phyloP scores from a whole-genome alignment of 2,888 invertebrate species.

The Nematopogon swammerdamellus region DNA sequence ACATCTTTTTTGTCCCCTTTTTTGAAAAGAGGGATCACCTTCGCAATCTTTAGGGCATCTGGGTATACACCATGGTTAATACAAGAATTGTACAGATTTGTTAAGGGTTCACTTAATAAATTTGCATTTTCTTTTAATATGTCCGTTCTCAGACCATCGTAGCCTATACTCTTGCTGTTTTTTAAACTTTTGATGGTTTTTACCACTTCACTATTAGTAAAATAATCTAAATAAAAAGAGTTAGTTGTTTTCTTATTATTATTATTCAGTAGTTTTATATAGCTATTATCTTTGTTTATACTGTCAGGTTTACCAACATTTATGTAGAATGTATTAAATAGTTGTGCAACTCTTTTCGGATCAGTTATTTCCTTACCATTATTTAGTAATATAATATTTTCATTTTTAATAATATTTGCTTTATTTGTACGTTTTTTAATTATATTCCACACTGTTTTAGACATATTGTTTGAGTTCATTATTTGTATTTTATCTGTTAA shows the following conservation, averaged over 20 bases:
- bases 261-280: too few species aligned
- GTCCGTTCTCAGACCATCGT: not conserved
- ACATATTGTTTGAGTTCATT: not conserved
- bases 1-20: not conserved
- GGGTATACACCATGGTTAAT: not conserved
- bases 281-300: too few species aligned
- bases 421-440: not conserved
- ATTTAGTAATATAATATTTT: not conserved
- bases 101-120: not conserved
- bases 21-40: slow-evolving; percentile 2
- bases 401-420: not conserved
- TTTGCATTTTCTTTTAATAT: not conserved
- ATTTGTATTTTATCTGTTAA: not conserved
- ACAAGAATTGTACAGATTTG: not conserved
- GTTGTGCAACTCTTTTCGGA: not conserved
- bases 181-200: not conserved
- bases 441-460: not conserved
- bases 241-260: not conserved
- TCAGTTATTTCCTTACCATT: not conserved
- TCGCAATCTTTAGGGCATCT: not conserved
- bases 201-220: not conserved
- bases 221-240: not conserved
- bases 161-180: not conserved
- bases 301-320: not conserved
- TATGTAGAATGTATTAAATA: not conserved